Conservation (phyloP, 2,888 invertebrate genomes). For the Aspidapion aeneum region DNA sequence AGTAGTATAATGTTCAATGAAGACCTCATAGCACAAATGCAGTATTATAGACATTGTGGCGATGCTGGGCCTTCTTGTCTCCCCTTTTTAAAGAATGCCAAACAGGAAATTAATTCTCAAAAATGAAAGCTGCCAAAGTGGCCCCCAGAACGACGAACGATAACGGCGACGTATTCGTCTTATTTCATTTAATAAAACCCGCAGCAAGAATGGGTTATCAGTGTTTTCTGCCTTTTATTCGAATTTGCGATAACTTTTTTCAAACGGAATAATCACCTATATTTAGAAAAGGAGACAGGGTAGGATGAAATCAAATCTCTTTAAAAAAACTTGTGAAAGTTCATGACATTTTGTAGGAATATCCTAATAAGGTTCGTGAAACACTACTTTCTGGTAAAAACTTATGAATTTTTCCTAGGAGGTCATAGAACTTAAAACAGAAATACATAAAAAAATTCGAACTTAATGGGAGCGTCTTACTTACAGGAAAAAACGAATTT, state of each 20-base stretch:
- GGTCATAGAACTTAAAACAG: too few relatives aligned
- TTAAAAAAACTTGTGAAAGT: too few relatives aligned
- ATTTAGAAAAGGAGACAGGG: slow-evolving; percentile 20
- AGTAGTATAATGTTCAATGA: too few relatives aligned
- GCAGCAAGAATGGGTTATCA: slow-evolving; percentile 40
- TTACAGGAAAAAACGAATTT: too few relatives aligned
- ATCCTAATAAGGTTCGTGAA: too few relatives aligned
- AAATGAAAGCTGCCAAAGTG: slow-evolving; percentile 50
- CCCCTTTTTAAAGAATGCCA: slow-evolving; percentile 50
- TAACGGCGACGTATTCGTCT: slow-evolving; percentile 47
- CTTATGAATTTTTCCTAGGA: too few relatives aligned
- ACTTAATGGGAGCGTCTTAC: too few relatives aligned
- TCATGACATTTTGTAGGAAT: too few relatives aligned
- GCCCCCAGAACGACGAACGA: slow-evolving; percentile 44
- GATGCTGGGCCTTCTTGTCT: slow-evolving; percentile 36
- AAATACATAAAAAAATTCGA: too few relatives aligned
- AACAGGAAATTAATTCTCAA: slow-evolving; percentile 53
- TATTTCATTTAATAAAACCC: slow-evolving; percentile 48
- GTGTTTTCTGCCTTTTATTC: slow-evolving; percentile 27
- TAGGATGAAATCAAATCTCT: too few relatives aligned
- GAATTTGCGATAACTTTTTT: slow-evolving; percentile 25
- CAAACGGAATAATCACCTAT: slow-evolving; percentile 22
- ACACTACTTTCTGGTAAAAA: too few relatives aligned
- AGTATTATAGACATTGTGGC: slow-evolving; percentile 5
- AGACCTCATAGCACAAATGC: background rate